Percentiles rank a stretch among this genome's conserved stretches.
phyloP scores from a whole-genome alignment of 2,113 vertebrate species.

The Zosterops japonicus region DNA sequence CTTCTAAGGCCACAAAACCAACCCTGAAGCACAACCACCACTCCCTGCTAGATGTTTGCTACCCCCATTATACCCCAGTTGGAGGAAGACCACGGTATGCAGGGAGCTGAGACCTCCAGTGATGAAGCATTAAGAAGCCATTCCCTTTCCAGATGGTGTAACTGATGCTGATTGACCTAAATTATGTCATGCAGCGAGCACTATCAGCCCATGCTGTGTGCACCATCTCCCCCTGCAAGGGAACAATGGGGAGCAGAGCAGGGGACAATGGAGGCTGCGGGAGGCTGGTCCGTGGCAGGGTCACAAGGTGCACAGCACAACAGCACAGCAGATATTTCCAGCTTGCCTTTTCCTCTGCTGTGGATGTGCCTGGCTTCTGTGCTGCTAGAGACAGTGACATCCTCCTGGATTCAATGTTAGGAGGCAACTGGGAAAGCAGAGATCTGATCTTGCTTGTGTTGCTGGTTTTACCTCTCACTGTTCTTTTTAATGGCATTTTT shows the following conservation, averaged over 20 bases:
- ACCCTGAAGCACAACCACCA: rapidly evolving
- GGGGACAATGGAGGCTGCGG: background rate
- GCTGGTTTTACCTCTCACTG: background rate
- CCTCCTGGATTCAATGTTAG: background rate
- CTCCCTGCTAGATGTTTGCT: background rate
- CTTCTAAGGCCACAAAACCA: background rate
- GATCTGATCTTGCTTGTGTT: background rate
- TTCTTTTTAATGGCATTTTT: background rate
- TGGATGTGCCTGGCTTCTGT: background rate
- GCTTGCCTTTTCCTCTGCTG: background rate
- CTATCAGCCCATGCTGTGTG: constrained; percentile 19
- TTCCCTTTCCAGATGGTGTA: constrained; percentile 49
- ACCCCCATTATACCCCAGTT: background rate
- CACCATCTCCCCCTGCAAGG: background rate
- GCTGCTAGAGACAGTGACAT: rapidly evolving
- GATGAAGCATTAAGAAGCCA: background rate
- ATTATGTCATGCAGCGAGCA: constrained; percentile 7
- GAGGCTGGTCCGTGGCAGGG: background rate
- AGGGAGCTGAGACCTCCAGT: background rate
- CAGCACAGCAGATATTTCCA: background rate
- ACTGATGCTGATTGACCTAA: constrained; percentile 59
- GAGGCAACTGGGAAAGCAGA: background rate
- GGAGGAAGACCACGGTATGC: background rate
- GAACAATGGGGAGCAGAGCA: constrained; percentile 4
- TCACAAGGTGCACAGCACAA: background rate